Evolutionary conservation across 2,888 invertebrate species (phyloP).

Genomic region (Nipponacmea schrenckii): DNA sequence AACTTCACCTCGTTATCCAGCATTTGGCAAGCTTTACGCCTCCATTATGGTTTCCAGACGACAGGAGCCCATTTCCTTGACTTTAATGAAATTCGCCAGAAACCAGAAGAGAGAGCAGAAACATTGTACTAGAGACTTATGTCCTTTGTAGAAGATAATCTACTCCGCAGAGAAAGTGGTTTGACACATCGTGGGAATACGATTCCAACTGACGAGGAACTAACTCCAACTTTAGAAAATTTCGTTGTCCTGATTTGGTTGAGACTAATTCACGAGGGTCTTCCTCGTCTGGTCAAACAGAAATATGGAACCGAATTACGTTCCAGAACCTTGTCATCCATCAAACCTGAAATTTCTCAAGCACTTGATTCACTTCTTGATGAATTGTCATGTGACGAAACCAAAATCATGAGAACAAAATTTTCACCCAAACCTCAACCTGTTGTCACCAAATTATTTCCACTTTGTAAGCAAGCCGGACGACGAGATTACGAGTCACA

Average conservation of each 20-base stretch:
- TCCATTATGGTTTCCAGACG: background rate
- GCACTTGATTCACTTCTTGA: background rate
- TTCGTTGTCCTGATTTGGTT: conserved; percentile 15
- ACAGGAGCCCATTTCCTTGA: too few relatives aligned
- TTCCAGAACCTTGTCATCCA: background rate
- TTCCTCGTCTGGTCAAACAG: background rate
- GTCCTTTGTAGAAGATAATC: background rate
- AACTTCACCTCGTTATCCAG: background rate
- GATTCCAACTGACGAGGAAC: background rate
- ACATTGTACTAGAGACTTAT: too few relatives aligned
- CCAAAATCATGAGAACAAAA: background rate
- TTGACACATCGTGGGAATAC: background rate
- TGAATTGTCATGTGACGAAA: background rate
- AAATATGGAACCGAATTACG: too few relatives aligned
- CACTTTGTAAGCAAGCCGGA: too few relatives aligned
- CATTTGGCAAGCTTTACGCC: background rate
- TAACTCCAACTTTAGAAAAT: background rate
- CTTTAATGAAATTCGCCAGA: too few relatives aligned
- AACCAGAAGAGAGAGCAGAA: background rate
- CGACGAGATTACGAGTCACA: background rate
- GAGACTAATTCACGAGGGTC: background rate
- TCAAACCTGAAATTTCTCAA: background rate
- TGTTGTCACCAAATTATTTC: background rate
- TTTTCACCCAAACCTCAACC: background rate
- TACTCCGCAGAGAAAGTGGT: background rate